Conservation (phyloP, 2,888 invertebrate species). For the Lepidochrysops patricia region DNA sequence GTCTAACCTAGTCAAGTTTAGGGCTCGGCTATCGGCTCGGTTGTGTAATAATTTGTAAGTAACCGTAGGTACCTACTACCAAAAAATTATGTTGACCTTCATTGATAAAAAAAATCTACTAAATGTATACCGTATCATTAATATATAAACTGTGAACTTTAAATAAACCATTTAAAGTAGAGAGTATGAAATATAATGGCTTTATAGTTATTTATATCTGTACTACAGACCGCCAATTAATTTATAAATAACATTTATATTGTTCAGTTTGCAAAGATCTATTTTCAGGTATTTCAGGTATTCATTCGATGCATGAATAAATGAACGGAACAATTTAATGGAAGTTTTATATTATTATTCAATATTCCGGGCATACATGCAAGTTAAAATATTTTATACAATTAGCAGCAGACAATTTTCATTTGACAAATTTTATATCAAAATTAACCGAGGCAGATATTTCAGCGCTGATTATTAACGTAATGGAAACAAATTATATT, state of each 20-base stretch:
- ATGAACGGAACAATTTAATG: neutral
- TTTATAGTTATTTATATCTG: neutral
- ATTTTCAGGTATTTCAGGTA: neutral
- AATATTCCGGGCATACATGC: neutral
- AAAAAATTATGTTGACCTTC: too few species aligned
- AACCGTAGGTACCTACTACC: too few species aligned
- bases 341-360: neutral
- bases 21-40: too few species aligned
- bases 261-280: neutral
- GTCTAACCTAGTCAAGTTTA: too few species aligned
- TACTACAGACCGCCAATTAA: neutral
- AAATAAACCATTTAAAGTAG: neutral
- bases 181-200: neutral
- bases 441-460: neutral
- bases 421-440: conserved; percentile 6
- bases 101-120: too few species aligned
- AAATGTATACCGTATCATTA: too few species aligned
- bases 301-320: neutral
- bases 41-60: too few species aligned
- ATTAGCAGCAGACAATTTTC: conserved; percentile 3
- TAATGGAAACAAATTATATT: neutral
- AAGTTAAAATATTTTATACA: neutral
- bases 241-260: neutral
- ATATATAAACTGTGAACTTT: too few species aligned
- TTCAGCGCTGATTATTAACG: neutral